Base-by-base conservation (phyloP, 2,888 invertebrate genomes). In the Apotomis betuletana region DNA sequence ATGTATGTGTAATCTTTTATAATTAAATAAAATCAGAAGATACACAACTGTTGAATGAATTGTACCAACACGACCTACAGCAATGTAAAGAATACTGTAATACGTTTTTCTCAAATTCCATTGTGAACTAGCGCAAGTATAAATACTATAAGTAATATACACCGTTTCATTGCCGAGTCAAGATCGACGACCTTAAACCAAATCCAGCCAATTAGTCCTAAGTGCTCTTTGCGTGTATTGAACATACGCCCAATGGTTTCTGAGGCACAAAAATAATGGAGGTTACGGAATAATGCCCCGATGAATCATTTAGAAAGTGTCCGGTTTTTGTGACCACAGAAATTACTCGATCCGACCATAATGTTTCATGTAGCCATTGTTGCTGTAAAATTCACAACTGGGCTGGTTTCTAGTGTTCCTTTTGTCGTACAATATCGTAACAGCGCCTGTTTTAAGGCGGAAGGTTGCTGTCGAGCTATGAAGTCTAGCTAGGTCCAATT, bases 231-330 rank as follows among this genome's bases (percentile, higher is more conserved):
- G 49, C 8, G 10, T 49, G 10, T 10, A 41, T 9, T 49, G 49
- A 9, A 49, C 9, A 9, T 49, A 49, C 49, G 10, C 9, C 49
- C 9, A 49, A 49, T 49, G 9, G 13, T 6, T 54, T 54, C 13
- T 15, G 54, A 54, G 5, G 13, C 6, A 1, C 9, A 8, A 41
- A 27, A 12, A 67, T 70, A 61, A 63, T 59, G 58, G 69, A 63
- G 49, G 63, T 68, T 68, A 41, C 57, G 61, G 67, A 71, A 67
- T 71, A 67, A 63, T 63, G 38, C 49, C 38, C 46, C 67, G 58
- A 68, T 72, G 72, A 72, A 63, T 72, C 72, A 72, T 72, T 72
- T 72, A 72, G 72, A 72, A 72, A 72, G 72, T 72, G 72, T 68
- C 72, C 58, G 52, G 67, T 67, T 67, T 38, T 59, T 72, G 38